Evolutionary conservation across 2,797 vertebrate genomes (phyloP).

Genomic region (Acanthurus tractus): DNA sequence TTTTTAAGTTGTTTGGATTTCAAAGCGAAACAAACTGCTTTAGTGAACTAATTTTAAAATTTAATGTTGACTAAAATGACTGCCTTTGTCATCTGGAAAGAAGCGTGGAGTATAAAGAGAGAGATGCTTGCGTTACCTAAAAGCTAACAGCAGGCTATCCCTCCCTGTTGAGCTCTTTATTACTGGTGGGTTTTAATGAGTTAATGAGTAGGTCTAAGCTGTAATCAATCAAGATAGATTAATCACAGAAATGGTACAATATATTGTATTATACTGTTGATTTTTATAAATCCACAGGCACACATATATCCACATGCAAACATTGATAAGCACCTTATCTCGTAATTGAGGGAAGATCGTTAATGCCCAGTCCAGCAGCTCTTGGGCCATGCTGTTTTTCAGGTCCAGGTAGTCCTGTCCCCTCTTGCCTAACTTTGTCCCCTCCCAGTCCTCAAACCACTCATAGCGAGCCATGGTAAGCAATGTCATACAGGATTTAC

Average conservation of each 20-base stretch:
- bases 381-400: constrained; percentile 84
- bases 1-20: too few species aligned
- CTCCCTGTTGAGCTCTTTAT: background rate
- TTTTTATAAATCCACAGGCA: background rate
- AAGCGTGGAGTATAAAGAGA: background rate
- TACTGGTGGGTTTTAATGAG: background rate
- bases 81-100: too few species aligned
- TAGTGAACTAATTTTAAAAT: too few species aligned
- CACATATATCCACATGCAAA: background rate
- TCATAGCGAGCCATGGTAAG: constrained; percentile 88
- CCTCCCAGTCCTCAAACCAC: constrained; percentile 89
- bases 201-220: background rate
- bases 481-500: constrained; percentile 87
- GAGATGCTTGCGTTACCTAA: background rate
- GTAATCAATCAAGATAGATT: background rate
- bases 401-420: constrained; percentile 80
- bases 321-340: constrained; percentile 81
- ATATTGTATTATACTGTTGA: background rate
- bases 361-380: constrained; percentile 83
- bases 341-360: constrained; percentile 85
- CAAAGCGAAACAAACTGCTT: too few species aligned
- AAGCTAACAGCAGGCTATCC: background rate
- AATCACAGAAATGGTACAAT: background rate
- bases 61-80: too few species aligned
- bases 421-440: constrained; percentile 76